A percentile compares a stretch with the other conserved stretches of the same genome.
Evolutionary conservation across 2,888 invertebrate species (phyloP).

Genomic region (Rhopalosiphum nymphaeae): DNA sequence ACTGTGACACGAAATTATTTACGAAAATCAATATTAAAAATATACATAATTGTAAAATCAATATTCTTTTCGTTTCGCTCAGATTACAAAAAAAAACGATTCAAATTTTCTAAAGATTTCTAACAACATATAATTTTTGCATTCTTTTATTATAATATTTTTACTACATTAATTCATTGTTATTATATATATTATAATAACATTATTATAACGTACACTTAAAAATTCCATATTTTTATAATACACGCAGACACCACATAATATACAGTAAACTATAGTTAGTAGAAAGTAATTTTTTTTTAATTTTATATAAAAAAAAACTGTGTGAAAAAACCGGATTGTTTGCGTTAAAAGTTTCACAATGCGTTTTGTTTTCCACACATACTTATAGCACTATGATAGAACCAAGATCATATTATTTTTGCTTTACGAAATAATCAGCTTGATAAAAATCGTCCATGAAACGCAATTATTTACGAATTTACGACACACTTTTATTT

Average conservation of each 20-base stretch:
- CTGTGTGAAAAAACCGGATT: constrained; percentile 43
- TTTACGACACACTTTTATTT: not conserved
- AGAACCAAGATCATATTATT: not conserved
- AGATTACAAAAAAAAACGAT: not conserved
- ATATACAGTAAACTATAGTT: not conserved
- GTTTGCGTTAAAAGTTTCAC: constrained; percentile 33
- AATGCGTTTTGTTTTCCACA: not conserved
- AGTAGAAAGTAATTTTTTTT: constrained; percentile 44
- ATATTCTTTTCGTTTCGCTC: not conserved
- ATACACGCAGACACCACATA: not conserved
- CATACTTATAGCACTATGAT: not conserved
- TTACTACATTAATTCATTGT: not conserved
- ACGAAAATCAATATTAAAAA: not conserved
- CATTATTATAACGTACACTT: not conserved
- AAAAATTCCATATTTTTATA: not conserved
- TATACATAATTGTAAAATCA: not conserved
- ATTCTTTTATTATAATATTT: not conserved
- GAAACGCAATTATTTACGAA: not conserved
- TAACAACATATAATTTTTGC: not conserved
- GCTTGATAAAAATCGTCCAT: constrained; percentile 32
- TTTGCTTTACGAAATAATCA: not conserved
- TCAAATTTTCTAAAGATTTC: not conserved
- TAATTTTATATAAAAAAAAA: constrained; percentile 5
- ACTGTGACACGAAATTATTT: not conserved
- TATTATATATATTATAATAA: not conserved